Conservation (phyloP, 2,888 invertebrate species). For the Cremastinae sp. region DNA sequence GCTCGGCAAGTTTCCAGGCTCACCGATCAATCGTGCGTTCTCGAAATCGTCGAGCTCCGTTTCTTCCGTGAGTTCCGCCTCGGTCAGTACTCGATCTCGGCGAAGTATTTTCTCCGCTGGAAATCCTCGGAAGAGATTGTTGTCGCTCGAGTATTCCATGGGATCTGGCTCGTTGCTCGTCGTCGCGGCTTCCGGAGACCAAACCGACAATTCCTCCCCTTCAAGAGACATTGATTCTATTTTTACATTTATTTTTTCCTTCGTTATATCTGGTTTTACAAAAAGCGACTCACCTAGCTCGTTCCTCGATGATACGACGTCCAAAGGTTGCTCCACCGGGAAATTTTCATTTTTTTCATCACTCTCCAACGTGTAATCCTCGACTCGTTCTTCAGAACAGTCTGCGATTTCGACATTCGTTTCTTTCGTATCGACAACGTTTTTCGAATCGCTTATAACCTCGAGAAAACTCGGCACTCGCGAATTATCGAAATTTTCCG, state of each 20-base stretch:
- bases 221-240: slow-evolving; percentile 6
- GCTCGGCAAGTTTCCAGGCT: not conserved
- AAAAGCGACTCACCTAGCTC: slow-evolving; percentile 61
- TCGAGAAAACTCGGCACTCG: not conserved
- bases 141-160: slow-evolving; percentile 35
- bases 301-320: slow-evolving; percentile 63
- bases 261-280: not conserved
- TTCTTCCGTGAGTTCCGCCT: slow-evolving; percentile 39
- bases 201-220: slow-evolving; percentile 30
- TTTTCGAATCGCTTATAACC: not conserved
- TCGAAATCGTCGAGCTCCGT: slow-evolving; percentile 26
- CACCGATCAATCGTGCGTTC: slow-evolving; percentile 3
- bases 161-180: slow-evolving; percentile 21
- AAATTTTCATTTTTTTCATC: not conserved
- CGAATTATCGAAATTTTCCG: slow-evolving; percentile 5
- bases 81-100: slow-evolving; percentile 41
- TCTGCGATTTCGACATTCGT: too few relatives aligned
- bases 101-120: slow-evolving; percentile 38
- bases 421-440: not conserved
- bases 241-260: not conserved
- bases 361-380: not conserved
- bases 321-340: slow-evolving; percentile 9
- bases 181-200: slow-evolving; percentile 33
- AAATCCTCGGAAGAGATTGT: slow-evolving; percentile 50
- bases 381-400: not conserved